phyloP scores from a whole-genome alignment of 2,888 invertebrate species.

The Chymomyza fuscimana region DNA sequence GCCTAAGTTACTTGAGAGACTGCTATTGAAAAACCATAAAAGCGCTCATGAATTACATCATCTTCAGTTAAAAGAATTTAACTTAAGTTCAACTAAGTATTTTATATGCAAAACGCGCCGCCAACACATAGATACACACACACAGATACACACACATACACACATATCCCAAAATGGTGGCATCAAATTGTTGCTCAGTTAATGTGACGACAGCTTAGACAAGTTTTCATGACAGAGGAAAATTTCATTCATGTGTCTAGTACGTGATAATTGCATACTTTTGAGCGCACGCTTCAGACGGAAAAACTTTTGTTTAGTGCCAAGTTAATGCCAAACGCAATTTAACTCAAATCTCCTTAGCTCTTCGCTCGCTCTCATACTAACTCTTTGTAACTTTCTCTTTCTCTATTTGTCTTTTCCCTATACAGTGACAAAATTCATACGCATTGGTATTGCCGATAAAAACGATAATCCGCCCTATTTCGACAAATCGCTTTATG shows the following conservation, averaged over 20 bases:
- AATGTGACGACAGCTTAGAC: background rate
- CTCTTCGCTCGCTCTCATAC: background rate
- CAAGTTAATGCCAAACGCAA: slow-evolving; percentile 29
- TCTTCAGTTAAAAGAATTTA: slow-evolving; percentile 24
- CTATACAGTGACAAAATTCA: slow-evolving; percentile 95
- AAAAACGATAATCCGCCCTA: slow-evolving; percentile 99
- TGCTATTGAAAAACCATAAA: slow-evolving; percentile 22
- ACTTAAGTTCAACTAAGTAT: slow-evolving; percentile 25
- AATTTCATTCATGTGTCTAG: slow-evolving; percentile 42
- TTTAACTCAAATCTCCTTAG: slow-evolving; percentile 28
- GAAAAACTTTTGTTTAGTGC: slow-evolving; percentile 28
- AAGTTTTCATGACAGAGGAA: background rate
- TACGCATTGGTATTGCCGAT: slow-evolving; percentile 98
- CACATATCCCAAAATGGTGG: slow-evolving; percentile 30
- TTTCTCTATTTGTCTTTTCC: background rate
- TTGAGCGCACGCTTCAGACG: slow-evolving; percentile 10
- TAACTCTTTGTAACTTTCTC: slow-evolving; percentile 9
- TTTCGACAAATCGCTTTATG: slow-evolving; percentile 97
- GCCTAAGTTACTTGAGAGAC: too few relatives aligned
- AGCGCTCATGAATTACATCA: slow-evolving; percentile 64
- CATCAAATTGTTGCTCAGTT: slow-evolving; percentile 56
- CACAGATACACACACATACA: slow-evolving; percentile 12
- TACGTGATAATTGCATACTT: slow-evolving; percentile 69
- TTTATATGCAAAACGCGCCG: slow-evolving; percentile 60
- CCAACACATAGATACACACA: slow-evolving; percentile 16